Evolutionary conservation across 2,113 vertebrate genomes (phyloP).

Genomic region (Daphoenositta chrysoptera): DNA sequence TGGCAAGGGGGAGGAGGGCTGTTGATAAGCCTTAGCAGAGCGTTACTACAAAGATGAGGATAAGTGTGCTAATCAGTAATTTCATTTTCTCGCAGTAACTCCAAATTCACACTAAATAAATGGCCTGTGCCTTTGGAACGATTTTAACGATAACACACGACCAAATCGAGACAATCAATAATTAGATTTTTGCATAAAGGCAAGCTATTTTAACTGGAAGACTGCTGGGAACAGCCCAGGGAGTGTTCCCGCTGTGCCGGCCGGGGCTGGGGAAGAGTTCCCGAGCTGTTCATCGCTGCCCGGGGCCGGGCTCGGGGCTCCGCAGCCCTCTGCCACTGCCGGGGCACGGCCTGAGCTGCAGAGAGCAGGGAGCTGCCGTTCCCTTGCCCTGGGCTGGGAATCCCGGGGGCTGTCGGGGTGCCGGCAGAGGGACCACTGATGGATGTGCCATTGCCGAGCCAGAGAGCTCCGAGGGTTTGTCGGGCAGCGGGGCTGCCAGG

Average conservation of each 20-base stretch:
- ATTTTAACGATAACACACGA: background rate
- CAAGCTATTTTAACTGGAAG: background rate
- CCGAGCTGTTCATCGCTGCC: background rate
- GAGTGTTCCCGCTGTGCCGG: fast-evolving
- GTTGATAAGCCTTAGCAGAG: background rate
- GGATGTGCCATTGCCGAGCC: too few relatives aligned
- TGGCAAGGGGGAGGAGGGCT: background rate
- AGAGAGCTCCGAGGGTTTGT: too few relatives aligned
- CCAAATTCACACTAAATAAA: background rate
- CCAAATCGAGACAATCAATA: background rate
- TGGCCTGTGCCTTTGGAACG: background rate
- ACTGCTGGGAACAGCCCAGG: background rate
- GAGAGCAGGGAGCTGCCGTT: background rate
- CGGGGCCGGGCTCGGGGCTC: background rate
- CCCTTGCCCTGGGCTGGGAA: background rate
- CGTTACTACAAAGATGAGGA: background rate
- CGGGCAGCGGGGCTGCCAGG: too few relatives aligned
- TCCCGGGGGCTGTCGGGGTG: background rate
- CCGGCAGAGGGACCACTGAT: constrained; percentile 26
- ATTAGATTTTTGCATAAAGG: background rate
- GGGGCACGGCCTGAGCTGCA: background rate
- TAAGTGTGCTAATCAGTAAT: background rate
- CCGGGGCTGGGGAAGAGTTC: background rate
- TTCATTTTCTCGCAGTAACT: background rate
- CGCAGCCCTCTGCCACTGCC: background rate